Evolutionary conservation across 2,888 invertebrate species (phyloP), one percentile per base, ranked within the genome.

Genomic region (Autographa pulchrina): DNA sequence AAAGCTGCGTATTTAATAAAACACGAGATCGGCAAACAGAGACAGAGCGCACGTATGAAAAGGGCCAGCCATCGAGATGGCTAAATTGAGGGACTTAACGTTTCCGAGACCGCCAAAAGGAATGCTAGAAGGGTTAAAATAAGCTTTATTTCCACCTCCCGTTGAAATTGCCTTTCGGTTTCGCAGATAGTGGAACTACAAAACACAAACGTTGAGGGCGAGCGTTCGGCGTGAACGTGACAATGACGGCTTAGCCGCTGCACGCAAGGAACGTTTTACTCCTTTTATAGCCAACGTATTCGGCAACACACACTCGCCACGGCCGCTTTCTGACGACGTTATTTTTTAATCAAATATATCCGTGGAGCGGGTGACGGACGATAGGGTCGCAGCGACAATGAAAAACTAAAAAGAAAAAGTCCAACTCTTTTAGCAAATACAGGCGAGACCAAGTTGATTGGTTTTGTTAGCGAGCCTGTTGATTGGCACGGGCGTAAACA

Each of bases 261-360:
- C 85, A 72, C 80, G 87, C 87, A 91, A 92, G 90, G 87, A 88
- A 81, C 80, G 87, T 94, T 94, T 94, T 96, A 90, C 92, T 94
- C 93, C 91, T 94, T 94, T 95, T 95, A 85, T 86, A 84, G 82
- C 86, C 88, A 87, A 88, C 89, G 85, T 86, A 85, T 85, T 90
- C 92, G 88, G 88, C 90, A 84, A 83, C 78, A 87, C 84, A 86
- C 86, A 90, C 90, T 82, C 88, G 89, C 93, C 86, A 90, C 90
- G 83, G 88, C 89, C 93, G 92, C 90, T 93, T 95, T 95, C 96
- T 95, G 96, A 95, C 95, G 96, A 96, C 96, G 95, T 96, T 96
- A 96, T 96, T 96, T 96, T 96, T 96, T 96, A 96, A 96, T 96
- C 96, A 96, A 96, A 96, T 96, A 96, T 96, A 96, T 96, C 96